A percentile compares a stretch with the other conserved stretches of the same genome.
phyloP scores from a whole-genome alignment of 2,797 vertebrate species.

The Ptychadena robeensis region DNA sequence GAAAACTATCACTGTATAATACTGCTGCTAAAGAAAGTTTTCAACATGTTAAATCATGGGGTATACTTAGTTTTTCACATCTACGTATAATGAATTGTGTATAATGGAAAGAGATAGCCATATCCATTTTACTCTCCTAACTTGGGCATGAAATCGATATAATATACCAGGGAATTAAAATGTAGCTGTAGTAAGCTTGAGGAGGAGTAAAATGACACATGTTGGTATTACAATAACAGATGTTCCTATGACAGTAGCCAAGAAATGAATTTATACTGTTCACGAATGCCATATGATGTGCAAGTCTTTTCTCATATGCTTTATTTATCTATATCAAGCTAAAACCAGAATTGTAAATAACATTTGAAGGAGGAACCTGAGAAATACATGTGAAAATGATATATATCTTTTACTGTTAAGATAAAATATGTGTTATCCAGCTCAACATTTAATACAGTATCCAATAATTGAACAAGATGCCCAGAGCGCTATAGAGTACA shows the following conservation, averaged over 20 bases:
- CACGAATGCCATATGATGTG: background rate
- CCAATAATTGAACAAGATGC: too few relatives aligned
- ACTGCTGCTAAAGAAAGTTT: too few relatives aligned
- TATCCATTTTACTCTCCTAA: constrained; percentile 2
- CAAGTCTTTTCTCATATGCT: background rate
- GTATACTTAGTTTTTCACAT: too few relatives aligned
- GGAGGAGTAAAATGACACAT: constrained; percentile 22
- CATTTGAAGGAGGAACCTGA: too few relatives aligned
- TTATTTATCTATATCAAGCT: background rate
- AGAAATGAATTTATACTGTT: constrained; percentile 6
- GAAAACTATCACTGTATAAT: too few relatives aligned
- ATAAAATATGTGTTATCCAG: background rate
- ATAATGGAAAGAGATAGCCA: background rate
- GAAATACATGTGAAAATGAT: too few relatives aligned
- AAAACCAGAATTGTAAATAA: too few relatives aligned
- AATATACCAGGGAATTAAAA: constrained; percentile 23
- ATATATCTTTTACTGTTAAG: too few relatives aligned
- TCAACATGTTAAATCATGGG: too few relatives aligned
- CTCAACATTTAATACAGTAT: background rate
- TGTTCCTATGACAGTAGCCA: background rate
- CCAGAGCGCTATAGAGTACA: too few relatives aligned
- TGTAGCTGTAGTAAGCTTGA: constrained; percentile 37
- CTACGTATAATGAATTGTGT: too few relatives aligned
- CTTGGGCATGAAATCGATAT: constrained; percentile 34
- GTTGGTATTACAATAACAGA: constrained; percentile 34